Evolutionary conservation across 2,797 vertebrate genomes (phyloP).

Genomic region (Gadopsis marmoratus): DNA sequence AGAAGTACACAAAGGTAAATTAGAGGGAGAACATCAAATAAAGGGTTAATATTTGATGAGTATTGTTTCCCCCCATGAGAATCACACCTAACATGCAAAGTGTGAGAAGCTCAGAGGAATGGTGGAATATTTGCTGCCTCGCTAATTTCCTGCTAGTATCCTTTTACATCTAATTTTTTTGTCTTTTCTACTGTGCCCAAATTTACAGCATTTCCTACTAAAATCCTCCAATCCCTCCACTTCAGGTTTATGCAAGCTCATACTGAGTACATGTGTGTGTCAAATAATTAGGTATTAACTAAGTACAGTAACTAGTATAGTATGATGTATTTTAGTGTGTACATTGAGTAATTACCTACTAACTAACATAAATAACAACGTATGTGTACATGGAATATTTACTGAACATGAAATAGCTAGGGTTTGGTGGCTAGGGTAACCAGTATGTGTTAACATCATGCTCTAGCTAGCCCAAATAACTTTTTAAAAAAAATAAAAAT

Average conservation of each 20-base stretch:
- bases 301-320: background rate
- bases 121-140: constrained; percentile 11
- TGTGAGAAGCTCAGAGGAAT: constrained; percentile 12
- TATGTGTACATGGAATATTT: background rate
- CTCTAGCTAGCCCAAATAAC: background rate
- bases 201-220: background rate
- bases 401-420: background rate
- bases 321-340: background rate
- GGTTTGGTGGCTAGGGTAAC: background rate
- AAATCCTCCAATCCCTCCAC: background rate
- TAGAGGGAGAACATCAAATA: constrained; percentile 36
- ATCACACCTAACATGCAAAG: constrained; percentile 11
- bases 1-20: constrained; percentile 15
- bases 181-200: background rate
- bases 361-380: background rate
- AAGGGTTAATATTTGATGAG: constrained; percentile 46
- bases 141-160: background rate
- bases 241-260: constrained; percentile 9
- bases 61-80: constrained; percentile 13
- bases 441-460: background rate
- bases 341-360: background rate
- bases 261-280: background rate
- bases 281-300: background rate
- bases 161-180: background rate
- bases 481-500: background rate